Conservation (phyloP, 2,888 invertebrate genomes). For the Acholoe squamosa region DNA sequence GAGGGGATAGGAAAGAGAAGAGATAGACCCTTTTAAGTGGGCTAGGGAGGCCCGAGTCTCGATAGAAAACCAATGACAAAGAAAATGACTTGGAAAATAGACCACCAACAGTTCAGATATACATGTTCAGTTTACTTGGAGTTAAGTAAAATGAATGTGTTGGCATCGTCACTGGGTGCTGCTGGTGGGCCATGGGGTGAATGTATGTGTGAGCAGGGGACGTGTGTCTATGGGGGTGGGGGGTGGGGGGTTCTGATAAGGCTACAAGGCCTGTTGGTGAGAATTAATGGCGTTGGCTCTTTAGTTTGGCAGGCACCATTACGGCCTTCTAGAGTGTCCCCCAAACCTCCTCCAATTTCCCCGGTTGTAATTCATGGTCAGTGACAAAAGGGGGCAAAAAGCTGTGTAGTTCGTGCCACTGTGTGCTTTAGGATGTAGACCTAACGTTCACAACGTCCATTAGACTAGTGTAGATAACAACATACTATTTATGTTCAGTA, state of each 20-base stretch:
- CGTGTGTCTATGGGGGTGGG: not conserved
- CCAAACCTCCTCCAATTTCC: not conserved
- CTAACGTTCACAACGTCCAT: too few relatives aligned
- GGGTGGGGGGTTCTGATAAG: constrained; percentile 19
- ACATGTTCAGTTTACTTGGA: too few relatives aligned
- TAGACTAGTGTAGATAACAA: too few relatives aligned
- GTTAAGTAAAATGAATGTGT: constrained; percentile 10
- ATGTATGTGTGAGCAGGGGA: too few relatives aligned
- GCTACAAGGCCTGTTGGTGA: constrained; percentile 18
- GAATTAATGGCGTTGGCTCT: constrained; percentile 16
- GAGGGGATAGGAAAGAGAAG: too few relatives aligned
- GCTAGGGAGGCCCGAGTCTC: too few relatives aligned
- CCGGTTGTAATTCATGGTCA: not conserved
- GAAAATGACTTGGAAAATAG: too few relatives aligned
- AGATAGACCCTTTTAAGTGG: too few relatives aligned
- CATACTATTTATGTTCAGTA: too few relatives aligned
- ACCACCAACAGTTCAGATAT: too few relatives aligned
- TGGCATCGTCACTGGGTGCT: not conserved
- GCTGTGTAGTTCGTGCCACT: not conserved
- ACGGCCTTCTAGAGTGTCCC: constrained; percentile 28
- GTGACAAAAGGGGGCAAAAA: not conserved
- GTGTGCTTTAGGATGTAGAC: not conserved
- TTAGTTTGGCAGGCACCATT: constrained; percentile 38
- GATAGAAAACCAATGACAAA: too few relatives aligned
- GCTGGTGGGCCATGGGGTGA: too few relatives aligned